Evolutionary conservation across 2,113 vertebrate species (phyloP), one percentile per base, ranked within the genome.

Genomic region (Cyanoderma ruficeps): DNA sequence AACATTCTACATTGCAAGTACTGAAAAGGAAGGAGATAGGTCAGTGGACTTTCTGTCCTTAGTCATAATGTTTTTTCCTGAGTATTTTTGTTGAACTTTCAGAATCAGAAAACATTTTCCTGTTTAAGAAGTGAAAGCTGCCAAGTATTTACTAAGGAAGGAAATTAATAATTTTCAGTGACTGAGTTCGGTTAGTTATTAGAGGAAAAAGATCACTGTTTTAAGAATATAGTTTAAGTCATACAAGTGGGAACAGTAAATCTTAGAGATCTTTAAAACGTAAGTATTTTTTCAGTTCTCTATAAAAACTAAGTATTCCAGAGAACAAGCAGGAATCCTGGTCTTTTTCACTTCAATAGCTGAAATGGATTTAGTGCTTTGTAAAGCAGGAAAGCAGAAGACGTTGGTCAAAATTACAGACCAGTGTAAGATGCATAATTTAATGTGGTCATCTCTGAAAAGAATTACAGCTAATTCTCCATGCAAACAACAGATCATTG

Each of bases 401-500:
- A 87, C 84, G 77, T 74, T 56, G 75, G 89, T 82, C 96, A 96
- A 39, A 96, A 85, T 71, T 96, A 93, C 69, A 93, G 93, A 97
- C 69, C 94, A 95, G 92, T 56, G 42, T 59, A 81, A 95, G 76
- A 95, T 83, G 72, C 60, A 2, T 78, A 72, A 94, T 94, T 93
- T 82, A 89, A 86, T 21, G 75, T 13, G 87, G 84, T 94, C 42
- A 83, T 86, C 57, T 92, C 91, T 85, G 74, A 71, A 93, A 94
- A 84, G 75, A 59, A 49, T 70, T 50, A 68, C 0, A 72, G 71
- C 92, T 81, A 89, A 97, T 95, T 98, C 97, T 97, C 95, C 97
- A n/a, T 96, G 98, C 97, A 98, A 98, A 97, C 97, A 98, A 92
- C 56, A 91, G 76, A 89, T 72, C 77, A 67, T 69, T 83, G 74